Evolutionary conservation across 2,888 invertebrate species (phyloP).

Genomic region (Spisula subtruncata): DNA sequence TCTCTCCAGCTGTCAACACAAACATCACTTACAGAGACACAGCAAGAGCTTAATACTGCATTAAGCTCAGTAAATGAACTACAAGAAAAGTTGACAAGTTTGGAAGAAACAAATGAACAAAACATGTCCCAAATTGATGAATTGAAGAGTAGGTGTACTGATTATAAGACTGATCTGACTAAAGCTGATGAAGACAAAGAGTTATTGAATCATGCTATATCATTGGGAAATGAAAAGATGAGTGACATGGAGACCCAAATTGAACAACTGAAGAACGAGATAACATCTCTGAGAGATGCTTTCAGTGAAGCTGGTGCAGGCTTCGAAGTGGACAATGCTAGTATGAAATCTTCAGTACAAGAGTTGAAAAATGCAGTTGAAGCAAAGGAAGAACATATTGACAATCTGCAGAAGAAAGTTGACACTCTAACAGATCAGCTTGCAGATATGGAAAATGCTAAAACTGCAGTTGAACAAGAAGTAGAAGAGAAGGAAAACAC

Average conservation of each 20-base stretch:
- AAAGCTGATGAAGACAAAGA: slow-evolving; percentile 20
- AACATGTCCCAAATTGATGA: slow-evolving; percentile 34
- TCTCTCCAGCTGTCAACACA: slow-evolving; percentile 21
- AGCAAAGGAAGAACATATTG: slow-evolving; percentile 49
- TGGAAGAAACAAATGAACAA: slow-evolving; percentile 24
- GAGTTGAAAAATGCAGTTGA: slow-evolving; percentile 54
- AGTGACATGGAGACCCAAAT: slow-evolving; percentile 27
- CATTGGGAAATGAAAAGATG: not conserved
- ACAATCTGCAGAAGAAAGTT: slow-evolving; percentile 43
- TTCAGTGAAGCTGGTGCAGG: slow-evolving; percentile 22
- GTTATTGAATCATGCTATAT: slow-evolving; percentile 8
- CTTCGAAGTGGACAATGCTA: slow-evolving; percentile 39
- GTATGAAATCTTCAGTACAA: slow-evolving; percentile 58
- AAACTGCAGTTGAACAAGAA: slow-evolving; percentile 28
- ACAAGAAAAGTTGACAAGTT: slow-evolving; percentile 29
- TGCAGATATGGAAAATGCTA: slow-evolving; percentile 11
- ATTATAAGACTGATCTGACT: slow-evolving; percentile 33
- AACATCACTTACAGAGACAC: slow-evolving; percentile 57
- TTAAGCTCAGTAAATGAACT: slow-evolving; percentile 19
- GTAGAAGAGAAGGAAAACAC: slow-evolving; percentile 43
- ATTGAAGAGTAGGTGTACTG: not conserved
- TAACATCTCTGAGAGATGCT: slow-evolving; percentile 35
- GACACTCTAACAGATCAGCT: not conserved
- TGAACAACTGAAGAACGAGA: slow-evolving; percentile 39
- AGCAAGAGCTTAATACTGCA: slow-evolving; percentile 42